Conservation (phyloP, 2,888 invertebrate genomes). For the Andricus quercusramuli region DNA sequence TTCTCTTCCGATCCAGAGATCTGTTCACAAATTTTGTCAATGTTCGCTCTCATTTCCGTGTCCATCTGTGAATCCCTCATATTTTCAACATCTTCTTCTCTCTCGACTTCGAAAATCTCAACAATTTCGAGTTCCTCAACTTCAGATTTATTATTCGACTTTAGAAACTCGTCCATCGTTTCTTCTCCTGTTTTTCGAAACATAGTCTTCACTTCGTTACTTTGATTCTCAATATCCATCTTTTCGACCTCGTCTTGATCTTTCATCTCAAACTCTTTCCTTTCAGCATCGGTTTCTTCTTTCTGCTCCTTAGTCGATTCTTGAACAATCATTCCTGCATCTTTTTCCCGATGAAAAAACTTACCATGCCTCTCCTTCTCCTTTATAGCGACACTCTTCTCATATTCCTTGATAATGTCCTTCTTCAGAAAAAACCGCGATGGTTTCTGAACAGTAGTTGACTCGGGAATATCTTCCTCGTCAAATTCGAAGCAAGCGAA, state of each 20-base stretch:
- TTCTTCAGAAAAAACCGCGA: slow-evolving; percentile 73
- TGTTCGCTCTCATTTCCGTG: slow-evolving; percentile 6
- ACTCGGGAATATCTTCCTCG: slow-evolving; percentile 85
- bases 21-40: slow-evolving; percentile 19
- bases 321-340: slow-evolving; percentile 25
- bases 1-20: slow-evolving; percentile 6
- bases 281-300: slow-evolving; percentile 44
- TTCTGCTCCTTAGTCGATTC: slow-evolving; percentile 45
- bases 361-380: slow-evolving; percentile 64
- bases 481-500: slow-evolving; percentile 90
- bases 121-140: slow-evolving; percentile 64
- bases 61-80: neutral
- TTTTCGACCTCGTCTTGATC: slow-evolving; percentile 42
- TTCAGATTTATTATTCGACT: slow-evolving; percentile 12
- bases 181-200: slow-evolving; percentile 45
- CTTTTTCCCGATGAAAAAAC: slow-evolving; percentile 22
- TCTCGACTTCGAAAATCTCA: slow-evolving; percentile 72
- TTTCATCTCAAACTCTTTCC: slow-evolving; percentile 32
- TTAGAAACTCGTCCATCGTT: slow-evolving; percentile 34
- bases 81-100: slow-evolving; percentile 61
- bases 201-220: neutral
- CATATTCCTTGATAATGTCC: slow-evolving; percentile 76
- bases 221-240: slow-evolving; percentile 18
- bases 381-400: slow-evolving; percentile 74
- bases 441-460: slow-evolving; percentile 75